A percentile compares a stretch with the other conserved stretches of the same genome.
phyloP scores from a whole-genome alignment of 1,140 invertebrate genomes.

The Dinoponera quadriceps region DNA sequence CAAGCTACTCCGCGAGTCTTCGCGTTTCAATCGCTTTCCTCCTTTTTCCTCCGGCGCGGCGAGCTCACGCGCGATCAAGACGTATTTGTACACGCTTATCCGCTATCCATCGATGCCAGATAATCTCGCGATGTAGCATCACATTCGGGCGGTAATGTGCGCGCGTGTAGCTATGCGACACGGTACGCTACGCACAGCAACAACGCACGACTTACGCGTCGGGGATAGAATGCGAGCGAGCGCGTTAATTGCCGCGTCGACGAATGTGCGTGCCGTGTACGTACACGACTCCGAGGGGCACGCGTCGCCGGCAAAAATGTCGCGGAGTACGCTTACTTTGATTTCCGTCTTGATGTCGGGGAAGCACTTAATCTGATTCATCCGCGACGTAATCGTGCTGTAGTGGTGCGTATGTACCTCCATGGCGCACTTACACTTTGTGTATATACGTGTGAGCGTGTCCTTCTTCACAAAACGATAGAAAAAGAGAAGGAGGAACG shows the following conservation, averaged over 20 bases:
- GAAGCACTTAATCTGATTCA: constrained; percentile 86
- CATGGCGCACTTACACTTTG: constrained; percentile 71
- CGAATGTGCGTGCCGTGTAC: not conserved
- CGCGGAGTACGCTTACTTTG: constrained; percentile 80
- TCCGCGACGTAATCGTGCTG: constrained; percentile 79
- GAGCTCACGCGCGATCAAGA: no score
- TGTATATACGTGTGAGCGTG: not conserved
- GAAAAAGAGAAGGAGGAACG: not conserved
- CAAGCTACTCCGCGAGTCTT: no score
- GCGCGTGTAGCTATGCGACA: constrained; percentile 36
- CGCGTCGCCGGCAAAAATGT: not conserved
- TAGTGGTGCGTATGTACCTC: constrained; percentile 83
- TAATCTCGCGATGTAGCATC: constrained; percentile 16
- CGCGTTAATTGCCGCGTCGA: constrained; percentile 24
- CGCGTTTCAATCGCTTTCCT: no score
- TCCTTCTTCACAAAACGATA: not conserved
- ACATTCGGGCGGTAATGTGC: constrained; percentile 17
- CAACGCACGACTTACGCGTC: constrained; percentile 3
- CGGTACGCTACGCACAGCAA: constrained; percentile 18
- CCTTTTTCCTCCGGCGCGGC: no score
- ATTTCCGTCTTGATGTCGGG: constrained; percentile 82
- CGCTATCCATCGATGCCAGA: constrained; percentile 1
- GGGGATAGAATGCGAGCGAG: constrained; percentile 6
- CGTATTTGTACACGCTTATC: not conserved
- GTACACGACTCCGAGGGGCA: not conserved